Conservation (phyloP, 92 coral and sea anemone species). For the Phenganax stokvisi region DNA sequence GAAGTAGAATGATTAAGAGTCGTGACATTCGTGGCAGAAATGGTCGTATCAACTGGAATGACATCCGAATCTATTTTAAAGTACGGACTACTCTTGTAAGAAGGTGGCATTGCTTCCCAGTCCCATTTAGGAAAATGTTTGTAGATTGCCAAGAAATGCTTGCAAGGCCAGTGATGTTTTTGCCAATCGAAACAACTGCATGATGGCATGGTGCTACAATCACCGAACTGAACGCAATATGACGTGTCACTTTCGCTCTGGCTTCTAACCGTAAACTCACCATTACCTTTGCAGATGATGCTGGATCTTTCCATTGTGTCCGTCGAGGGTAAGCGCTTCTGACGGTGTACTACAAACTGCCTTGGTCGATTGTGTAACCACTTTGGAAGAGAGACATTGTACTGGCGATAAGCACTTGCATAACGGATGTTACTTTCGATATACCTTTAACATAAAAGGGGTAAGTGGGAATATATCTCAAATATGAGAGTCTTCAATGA, state of each 20-base stretch:
- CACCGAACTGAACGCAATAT: constrained; percentile 36
- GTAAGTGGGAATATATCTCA: too few relatives aligned
- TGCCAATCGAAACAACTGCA: constrained; percentile 44
- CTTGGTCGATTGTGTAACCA: constrained; percentile 50
- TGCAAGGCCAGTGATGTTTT: constrained; percentile 44
- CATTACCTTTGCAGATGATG: constrained; percentile 2
- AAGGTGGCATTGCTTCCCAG: constrained; percentile 20
- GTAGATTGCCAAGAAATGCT: constrained; percentile 44
- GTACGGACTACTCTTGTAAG: constrained; percentile 31
- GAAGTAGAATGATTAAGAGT: background rate
- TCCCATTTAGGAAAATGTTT: constrained; percentile 40
- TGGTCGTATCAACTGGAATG: background rate
- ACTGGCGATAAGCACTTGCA: constrained; percentile 19
- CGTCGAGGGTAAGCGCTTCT: constrained; percentile 28
- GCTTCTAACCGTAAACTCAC: constrained; percentile 31
- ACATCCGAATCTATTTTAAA: constrained; percentile 34
- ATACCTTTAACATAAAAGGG: constrained; percentile 15
- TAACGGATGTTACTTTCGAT: constrained; percentile 32
- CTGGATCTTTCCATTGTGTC: constrained; percentile 13
- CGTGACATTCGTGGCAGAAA: background rate
- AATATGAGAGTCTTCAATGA: too few relatives aligned
- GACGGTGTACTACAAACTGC: constrained; percentile 38
- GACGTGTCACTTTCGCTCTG: constrained; percentile 35
- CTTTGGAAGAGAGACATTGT: constrained; percentile 41
- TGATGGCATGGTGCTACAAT: constrained; percentile 29